A percentile compares a stretch with the other conserved stretches of the same genome.
Conservation (phyloP, 1,140 invertebrate species). For the Thereuonema tuberculata region DNA sequence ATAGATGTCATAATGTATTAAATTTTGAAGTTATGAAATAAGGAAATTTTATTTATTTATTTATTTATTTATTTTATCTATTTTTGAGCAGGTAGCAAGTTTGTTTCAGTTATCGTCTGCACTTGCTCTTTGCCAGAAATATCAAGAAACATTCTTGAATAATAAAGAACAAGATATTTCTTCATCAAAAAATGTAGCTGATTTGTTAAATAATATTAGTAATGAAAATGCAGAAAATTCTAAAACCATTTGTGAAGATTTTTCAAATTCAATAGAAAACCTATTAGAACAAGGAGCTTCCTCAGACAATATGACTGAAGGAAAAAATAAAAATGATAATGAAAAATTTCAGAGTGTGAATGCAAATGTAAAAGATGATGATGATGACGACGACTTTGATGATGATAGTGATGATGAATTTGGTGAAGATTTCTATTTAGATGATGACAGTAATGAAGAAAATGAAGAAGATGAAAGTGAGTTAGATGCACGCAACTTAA, state of each 20-base stretch:
- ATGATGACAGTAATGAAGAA: neutral
- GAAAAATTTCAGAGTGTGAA: neutral
- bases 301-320: no score
- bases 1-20: neutral
- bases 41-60: neutral
- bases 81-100: neutral
- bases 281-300: no score
- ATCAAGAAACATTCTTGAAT: neutral
- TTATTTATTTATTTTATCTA: neutral
- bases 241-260: neutral
- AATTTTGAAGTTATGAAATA: neutral
- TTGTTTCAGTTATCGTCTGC: slow-evolving; percentile 1
- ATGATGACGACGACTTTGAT: neutral
- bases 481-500: neutral
- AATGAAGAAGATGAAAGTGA: neutral
- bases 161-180: neutral
- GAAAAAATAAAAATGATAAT: no score
- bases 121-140: neutral
- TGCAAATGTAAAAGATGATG: neutral
- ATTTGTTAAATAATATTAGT: neutral
- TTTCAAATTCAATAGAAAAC: neutral
- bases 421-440: neutral
- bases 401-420: neutral
- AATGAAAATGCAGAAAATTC: neutral
- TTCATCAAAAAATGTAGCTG: neutral